These are phyloP conservation scores for Caretta caretta DNA, from an alignment of 2,113 vertebrate species.

Conservation along the genomic window DNA sequence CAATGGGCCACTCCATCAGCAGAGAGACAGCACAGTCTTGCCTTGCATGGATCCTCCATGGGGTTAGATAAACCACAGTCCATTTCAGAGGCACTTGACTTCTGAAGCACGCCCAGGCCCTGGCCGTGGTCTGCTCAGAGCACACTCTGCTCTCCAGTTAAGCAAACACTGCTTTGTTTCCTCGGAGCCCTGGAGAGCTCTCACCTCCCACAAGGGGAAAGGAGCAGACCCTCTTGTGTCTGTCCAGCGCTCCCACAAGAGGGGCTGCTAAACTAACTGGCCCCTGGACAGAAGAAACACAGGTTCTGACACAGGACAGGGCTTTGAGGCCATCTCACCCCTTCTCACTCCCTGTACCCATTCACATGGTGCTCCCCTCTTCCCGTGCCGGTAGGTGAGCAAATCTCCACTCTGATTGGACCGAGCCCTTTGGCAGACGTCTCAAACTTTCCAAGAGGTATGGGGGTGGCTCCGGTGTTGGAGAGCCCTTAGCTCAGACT, in stretches of 20 bases:
- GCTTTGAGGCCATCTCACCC: not conserved
- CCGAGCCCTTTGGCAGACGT: slow-evolving; percentile 16
- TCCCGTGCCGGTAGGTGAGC: not conserved
- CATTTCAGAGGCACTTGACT: slow-evolving; percentile 59
- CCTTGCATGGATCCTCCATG: not conserved
- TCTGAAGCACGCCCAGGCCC: slow-evolving; percentile 60
- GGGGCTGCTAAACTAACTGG: slow-evolving; percentile 52
- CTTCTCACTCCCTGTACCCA: not conserved
- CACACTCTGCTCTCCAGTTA: slow-evolving; percentile 63
- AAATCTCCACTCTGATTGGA: not conserved
- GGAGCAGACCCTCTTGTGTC: slow-evolving; percentile 64
- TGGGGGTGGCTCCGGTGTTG: slow-evolving; percentile 23
- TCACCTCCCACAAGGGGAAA: slow-evolving; percentile 49
- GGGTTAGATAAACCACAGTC: not conserved
- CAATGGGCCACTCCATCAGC: not conserved
- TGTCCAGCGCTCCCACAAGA: slow-evolving; percentile 51
- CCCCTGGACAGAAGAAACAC: slow-evolving; percentile 33
- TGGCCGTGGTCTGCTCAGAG: slow-evolving; percentile 48
- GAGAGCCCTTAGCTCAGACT: slow-evolving; percentile 50
- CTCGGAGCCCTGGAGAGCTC: slow-evolving; percentile 66
- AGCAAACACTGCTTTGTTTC: slow-evolving; percentile 74
- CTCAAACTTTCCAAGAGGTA: slow-evolving; percentile 24
- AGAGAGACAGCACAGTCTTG: not conserved
- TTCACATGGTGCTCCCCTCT: not conserved
- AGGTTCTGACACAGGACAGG: not conserved